Conservation (phyloP, 2,113 vertebrate genomes). For the Vulpes ferrilata region DNA sequence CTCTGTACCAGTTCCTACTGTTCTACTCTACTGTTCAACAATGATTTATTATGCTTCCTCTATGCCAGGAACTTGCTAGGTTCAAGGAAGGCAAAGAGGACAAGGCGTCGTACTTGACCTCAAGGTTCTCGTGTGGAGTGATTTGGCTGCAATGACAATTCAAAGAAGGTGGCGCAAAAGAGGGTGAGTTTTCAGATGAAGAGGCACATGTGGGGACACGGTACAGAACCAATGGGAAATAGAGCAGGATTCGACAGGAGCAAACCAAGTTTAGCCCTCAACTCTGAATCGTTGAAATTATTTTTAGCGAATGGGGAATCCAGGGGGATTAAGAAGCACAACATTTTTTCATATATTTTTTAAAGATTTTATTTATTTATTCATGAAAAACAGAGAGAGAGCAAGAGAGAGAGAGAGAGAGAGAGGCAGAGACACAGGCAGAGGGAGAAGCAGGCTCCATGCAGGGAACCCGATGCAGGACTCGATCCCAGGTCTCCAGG, state of each 20-base stretch:
- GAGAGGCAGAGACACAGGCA: too few relatives aligned
- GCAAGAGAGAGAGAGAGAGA: too few relatives aligned
- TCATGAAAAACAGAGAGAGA: too few relatives aligned
- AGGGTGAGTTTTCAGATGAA: neutral
- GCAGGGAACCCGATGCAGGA: too few relatives aligned
- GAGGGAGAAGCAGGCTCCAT: too few relatives aligned
- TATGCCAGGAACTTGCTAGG: neutral
- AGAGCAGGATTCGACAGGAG: neutral
- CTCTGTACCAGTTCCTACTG: neutral
- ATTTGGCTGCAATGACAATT: neutral
- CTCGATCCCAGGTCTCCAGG: too few relatives aligned
- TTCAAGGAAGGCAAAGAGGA: neutral
- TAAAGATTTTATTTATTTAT: too few relatives aligned
- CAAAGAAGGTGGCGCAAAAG: neutral
- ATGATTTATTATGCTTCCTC: neutral
- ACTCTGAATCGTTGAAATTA: neutral
- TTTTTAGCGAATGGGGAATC: neutral
- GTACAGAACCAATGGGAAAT: neutral
- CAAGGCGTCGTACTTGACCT: neutral
- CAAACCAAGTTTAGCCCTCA: neutral
- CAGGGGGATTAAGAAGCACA: neutral
- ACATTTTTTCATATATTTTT: neutral
- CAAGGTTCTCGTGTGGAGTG: neutral
- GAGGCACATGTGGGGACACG: neutral
- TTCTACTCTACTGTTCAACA: neutral